These are phyloP conservation scores for Bryconaethiops microstoma DNA, from an alignment of 2,797 vertebrate species.

Conservation along the genomic window DNA sequence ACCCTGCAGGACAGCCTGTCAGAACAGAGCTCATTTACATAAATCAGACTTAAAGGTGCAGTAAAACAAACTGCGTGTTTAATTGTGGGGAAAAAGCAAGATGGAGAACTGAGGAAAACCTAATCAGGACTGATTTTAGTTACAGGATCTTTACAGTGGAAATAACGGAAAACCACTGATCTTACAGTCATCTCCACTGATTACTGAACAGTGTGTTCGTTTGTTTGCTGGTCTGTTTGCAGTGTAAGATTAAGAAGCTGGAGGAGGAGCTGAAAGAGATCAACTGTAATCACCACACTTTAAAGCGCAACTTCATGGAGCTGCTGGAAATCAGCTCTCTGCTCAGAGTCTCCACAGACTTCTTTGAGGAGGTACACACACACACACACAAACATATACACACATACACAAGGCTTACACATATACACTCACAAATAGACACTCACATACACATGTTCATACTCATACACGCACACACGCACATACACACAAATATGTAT, in stretches of 20 bases:
- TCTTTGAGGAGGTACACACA: conserved; percentile 61
- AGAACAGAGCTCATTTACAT: too few relatives aligned
- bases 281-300: conserved; percentile 59
- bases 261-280: conserved; percentile 67
- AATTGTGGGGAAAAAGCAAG: too few relatives aligned
- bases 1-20: too few relatives aligned
- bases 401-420: not conserved
- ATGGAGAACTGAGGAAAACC: too few relatives aligned
- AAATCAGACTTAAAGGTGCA: too few relatives aligned
- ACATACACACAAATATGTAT: too few relatives aligned
- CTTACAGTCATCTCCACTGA: too few relatives aligned
- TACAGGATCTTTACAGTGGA: too few relatives aligned
- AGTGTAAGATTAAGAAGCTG: conserved; percentile 61
- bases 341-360: conserved; percentile 59
- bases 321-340: conserved; percentile 61
- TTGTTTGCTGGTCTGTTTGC: not conserved
- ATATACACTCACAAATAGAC: not conserved
- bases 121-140: too few relatives aligned
- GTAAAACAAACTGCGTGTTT: too few relatives aligned
- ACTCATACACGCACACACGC: too few relatives aligned
- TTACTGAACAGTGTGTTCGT: not conserved
- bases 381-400: not conserved
- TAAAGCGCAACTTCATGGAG: conserved; percentile 61
- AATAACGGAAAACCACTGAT: too few relatives aligned
- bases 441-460: not conserved